Conservation (phyloP, 2,888 invertebrate species). For the Atherix ibis region DNA sequence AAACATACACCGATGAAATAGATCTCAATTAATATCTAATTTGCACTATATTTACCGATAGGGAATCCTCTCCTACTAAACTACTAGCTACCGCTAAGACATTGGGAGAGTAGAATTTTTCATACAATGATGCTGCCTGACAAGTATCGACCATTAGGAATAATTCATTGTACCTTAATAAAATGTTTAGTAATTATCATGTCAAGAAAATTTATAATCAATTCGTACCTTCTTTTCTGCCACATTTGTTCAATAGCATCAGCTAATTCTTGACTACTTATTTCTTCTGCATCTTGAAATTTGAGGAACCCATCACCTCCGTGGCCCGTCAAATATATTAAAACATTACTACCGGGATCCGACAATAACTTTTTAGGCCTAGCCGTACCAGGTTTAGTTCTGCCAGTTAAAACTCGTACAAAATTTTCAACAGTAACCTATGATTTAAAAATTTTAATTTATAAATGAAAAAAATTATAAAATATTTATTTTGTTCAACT, state of each 20-base stretch:
- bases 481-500: slow-evolving; percentile 1
- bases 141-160: slow-evolving; percentile 99
- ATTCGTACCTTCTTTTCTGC: slow-evolving; percentile 81
- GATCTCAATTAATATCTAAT: neutral
- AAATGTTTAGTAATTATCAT: neutral
- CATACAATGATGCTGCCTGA: slow-evolving; percentile 97
- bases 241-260: slow-evolving; percentile 99
- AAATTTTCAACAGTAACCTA: slow-evolving; percentile 97
- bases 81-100: slow-evolving; percentile 95
- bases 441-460: slow-evolving; percentile 12
- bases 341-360: slow-evolving; percentile 91
- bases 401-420: slow-evolving; percentile 84
- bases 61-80: slow-evolving; percentile 94
- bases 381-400: slow-evolving; percentile 84
- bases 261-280: slow-evolving; percentile 94
- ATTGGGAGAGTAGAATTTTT: slow-evolving; percentile 95
- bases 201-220: neutral
- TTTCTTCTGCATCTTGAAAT: slow-evolving; percentile 98
- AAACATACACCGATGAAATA: slow-evolving; percentile 9
- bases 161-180: slow-evolving; percentile 83
- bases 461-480: neutral
- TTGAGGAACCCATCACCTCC: slow-evolving; percentile 99
- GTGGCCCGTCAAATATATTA: slow-evolving; percentile 90
- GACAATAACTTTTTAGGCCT: slow-evolving; percentile 87
- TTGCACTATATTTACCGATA: slow-evolving; percentile 50